Evolutionary conservation across 2,797 vertebrate genomes (phyloP).

Genomic region (Lophotriccus pileatus): DNA sequence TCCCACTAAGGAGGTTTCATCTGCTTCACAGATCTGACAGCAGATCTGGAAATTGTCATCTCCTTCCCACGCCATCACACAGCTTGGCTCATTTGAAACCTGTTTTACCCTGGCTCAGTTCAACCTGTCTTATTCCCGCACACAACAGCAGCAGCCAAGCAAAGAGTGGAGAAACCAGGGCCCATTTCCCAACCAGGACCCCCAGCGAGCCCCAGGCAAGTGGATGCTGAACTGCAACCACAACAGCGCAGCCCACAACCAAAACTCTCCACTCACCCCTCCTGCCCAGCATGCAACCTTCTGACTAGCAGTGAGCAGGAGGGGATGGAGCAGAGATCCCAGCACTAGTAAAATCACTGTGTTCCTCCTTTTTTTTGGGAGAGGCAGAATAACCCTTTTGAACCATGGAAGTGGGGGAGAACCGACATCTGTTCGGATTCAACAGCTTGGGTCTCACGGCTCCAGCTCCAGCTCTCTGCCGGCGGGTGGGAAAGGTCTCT

Average conservation of each 20-base stretch:
- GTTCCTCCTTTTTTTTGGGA: background rate
- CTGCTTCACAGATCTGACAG: background rate
- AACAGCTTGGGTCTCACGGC: conserved; percentile 19
- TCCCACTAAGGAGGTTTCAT: background rate
- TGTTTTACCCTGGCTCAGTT: background rate
- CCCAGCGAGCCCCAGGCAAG: background rate
- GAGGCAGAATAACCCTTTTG: conserved; percentile 47
- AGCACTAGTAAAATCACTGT: background rate
- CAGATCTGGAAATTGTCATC: background rate
- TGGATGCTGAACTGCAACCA: conserved; percentile 16
- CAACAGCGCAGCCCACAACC: background rate
- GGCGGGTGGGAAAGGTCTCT: background rate
- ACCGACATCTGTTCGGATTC: background rate
- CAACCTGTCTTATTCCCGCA: background rate
- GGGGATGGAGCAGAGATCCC: background rate
- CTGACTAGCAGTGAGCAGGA: conserved; percentile 29
- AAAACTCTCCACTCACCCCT: background rate
- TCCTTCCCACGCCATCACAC: background rate
- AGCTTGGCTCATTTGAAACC: background rate
- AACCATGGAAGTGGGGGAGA: conserved; percentile 14
- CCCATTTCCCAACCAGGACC: fast-evolving
- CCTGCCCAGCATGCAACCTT: conserved; percentile 20
- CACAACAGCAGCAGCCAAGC: background rate
- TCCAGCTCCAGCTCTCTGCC: background rate
- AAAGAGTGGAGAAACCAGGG: background rate